phyloP scores from a whole-genome alignment of 2,888 invertebrate genomes.

The Himalopsyche anomala region DNA sequence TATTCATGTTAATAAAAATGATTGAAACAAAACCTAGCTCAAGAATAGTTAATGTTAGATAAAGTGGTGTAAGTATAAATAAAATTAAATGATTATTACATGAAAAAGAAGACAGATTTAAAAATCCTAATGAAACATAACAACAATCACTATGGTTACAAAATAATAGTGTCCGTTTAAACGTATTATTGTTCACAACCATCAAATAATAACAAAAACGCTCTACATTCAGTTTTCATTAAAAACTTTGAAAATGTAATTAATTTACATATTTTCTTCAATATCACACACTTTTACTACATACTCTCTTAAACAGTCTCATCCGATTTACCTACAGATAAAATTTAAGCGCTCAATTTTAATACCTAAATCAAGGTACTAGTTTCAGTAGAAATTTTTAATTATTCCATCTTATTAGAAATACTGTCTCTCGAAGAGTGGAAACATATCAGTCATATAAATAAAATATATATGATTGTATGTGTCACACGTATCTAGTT shows the following conservation, averaged over 20 bases:
- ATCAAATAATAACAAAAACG: conserved; percentile 19
- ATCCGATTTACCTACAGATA: conserved; percentile 9
- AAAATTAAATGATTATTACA: conserved; percentile 9
- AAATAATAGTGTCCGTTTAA: conserved; percentile 23
- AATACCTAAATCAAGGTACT: conserved; percentile 22
- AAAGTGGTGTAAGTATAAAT: neutral
- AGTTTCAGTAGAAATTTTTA: neutral
- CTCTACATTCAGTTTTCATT: neutral
- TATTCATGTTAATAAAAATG: neutral
- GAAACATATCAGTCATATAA: conserved; percentile 43
- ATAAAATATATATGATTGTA: conserved; percentile 40
- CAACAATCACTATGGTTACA: conserved; percentile 27
- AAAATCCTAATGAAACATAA: conserved; percentile 43
- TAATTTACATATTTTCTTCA: neutral
- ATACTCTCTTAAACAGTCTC: conserved; percentile 23
- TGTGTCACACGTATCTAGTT: conserved; percentile 32
- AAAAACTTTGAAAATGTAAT: conserved; percentile 6
- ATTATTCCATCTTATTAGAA: conserved; percentile 11
- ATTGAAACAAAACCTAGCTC: neutral
- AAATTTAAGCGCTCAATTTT: conserved; percentile 24
- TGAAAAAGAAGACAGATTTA: conserved; percentile 24
- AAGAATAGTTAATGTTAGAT: neutral
- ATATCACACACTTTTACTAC: conserved; percentile 35
- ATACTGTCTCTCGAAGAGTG: conserved; percentile 8
- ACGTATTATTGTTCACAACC: conserved; percentile 24